Evolutionary conservation across 2,113 vertebrate genomes (phyloP).

Genomic region (Ginglymostoma cirratum): DNA sequence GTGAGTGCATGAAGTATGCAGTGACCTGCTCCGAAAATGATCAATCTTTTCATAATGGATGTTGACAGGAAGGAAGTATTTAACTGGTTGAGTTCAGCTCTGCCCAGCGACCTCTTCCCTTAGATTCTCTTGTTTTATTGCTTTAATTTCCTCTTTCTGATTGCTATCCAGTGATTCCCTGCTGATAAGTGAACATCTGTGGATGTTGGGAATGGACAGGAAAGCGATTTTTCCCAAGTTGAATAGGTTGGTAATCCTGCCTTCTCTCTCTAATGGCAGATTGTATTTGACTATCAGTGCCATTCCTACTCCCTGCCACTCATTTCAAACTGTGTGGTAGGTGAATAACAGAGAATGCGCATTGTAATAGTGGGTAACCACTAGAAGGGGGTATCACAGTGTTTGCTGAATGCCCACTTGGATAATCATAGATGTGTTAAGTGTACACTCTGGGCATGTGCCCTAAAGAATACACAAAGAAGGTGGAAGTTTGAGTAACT

Average conservation of each 20-base stretch:
- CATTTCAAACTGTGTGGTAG: not conserved
- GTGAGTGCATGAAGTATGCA: not conserved
- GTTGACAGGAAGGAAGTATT: not conserved
- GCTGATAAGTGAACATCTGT: not conserved
- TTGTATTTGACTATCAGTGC: not conserved
- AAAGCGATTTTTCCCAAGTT: not conserved
- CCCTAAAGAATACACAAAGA: not conserved
- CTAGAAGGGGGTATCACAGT: not conserved
- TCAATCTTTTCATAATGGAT: not conserved
- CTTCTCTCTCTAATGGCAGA: not conserved
- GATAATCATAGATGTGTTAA: not conserved
- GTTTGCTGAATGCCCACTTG: not conserved
- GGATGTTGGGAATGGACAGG: not conserved
- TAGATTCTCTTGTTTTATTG: not conserved
- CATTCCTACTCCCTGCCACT: not conserved
- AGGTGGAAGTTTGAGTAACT: not conserved
- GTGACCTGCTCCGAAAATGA: not conserved
- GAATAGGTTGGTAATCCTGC: not conserved
- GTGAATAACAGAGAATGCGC: not conserved
- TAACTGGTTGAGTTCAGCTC: not conserved
- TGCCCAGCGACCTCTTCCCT: not conserved
- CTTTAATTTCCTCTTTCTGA: not conserved
- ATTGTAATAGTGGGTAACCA: not conserved
- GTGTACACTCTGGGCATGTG: not conserved
- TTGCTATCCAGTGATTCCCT: not conserved